Evolutionary conservation across 2,888 invertebrate species (phyloP).

Genomic region (Eristalis tenax): DNA sequence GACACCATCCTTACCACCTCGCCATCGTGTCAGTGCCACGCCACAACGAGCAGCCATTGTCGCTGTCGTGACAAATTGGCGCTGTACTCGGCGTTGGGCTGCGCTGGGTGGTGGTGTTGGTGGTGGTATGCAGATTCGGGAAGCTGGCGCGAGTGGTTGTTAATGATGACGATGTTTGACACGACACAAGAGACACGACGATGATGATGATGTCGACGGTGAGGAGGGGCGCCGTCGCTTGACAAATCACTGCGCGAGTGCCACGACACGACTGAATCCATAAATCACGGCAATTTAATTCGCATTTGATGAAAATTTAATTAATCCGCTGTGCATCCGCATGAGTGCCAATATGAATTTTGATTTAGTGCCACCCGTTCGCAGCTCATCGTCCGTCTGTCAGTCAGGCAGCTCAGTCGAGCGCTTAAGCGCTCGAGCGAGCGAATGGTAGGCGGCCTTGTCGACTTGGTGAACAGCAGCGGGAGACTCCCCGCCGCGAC

Average conservation of each 20-base stretch:
- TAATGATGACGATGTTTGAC: constrained; percentile 69
- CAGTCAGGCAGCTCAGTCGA: neutral
- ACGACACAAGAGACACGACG: constrained; percentile 39
- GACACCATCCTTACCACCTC: constrained; percentile 14
- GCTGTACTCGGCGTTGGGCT: constrained; percentile 44
- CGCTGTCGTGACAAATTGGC: constrained; percentile 65
- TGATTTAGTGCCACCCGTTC: constrained; percentile 18
- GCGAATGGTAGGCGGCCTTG: neutral
- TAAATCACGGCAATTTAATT: constrained; percentile 73
- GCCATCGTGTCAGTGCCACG: constrained; percentile 26
- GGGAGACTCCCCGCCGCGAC: neutral
- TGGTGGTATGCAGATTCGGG: constrained; percentile 59
- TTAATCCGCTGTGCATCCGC: constrained; percentile 70
- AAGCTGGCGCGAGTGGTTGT: constrained; percentile 56
- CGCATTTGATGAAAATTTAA: constrained; percentile 72
- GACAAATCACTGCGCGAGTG: constrained; percentile 68
- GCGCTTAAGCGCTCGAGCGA: neutral
- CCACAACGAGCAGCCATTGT: constrained; percentile 28
- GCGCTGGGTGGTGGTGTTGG: constrained; percentile 22
- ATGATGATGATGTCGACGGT: constrained; percentile 2
- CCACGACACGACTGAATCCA: constrained; percentile 69
- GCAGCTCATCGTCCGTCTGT: neutral
- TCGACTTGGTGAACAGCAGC: neutral
- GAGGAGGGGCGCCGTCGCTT: constrained; percentile 20
- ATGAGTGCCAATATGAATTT: constrained; percentile 64